phyloP scores from a whole-genome alignment of 2,113 vertebrate genomes.

The Anser cygnoides region DNA sequence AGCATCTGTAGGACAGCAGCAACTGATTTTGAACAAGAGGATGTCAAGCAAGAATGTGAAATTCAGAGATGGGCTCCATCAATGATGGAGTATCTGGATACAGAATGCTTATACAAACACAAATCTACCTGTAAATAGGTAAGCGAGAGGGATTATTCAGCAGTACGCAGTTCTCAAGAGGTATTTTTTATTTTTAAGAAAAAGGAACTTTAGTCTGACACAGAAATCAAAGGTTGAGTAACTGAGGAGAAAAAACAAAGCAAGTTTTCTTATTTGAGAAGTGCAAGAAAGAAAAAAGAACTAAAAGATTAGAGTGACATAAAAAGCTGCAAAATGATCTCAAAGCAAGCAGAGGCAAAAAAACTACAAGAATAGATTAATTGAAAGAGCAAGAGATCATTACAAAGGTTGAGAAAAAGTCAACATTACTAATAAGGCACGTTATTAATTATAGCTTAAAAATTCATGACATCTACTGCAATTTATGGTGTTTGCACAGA shows the following conservation, averaged over 20 bases:
- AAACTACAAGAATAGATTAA: neutral
- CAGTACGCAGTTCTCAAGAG: neutral
- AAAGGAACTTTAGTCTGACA: neutral
- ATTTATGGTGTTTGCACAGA: neutral
- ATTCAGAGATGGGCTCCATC: neutral
- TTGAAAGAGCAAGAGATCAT: neutral
- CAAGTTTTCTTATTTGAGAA: neutral
- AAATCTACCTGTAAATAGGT: neutral
- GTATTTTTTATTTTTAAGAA: neutral
- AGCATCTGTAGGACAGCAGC: neutral
- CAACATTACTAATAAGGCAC: neutral
- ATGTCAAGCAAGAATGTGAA: neutral
- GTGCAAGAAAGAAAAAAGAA: neutral
- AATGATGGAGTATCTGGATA: neutral
- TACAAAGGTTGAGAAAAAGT: neutral
- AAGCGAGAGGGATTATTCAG: neutral
- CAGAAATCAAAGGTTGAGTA: neutral
- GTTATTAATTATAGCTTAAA: neutral
- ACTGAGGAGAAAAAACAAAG: neutral
- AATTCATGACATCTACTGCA: neutral
- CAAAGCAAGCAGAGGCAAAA: neutral
- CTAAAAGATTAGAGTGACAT: neutral
- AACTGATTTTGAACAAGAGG: neutral
- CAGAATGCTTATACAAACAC: neutral
- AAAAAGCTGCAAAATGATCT: neutral